Percentiles rank a stretch among this genome's conserved stretches.
phyloP scores from a whole-genome alignment of 2,888 invertebrate genomes.

The Myathropa florea region DNA sequence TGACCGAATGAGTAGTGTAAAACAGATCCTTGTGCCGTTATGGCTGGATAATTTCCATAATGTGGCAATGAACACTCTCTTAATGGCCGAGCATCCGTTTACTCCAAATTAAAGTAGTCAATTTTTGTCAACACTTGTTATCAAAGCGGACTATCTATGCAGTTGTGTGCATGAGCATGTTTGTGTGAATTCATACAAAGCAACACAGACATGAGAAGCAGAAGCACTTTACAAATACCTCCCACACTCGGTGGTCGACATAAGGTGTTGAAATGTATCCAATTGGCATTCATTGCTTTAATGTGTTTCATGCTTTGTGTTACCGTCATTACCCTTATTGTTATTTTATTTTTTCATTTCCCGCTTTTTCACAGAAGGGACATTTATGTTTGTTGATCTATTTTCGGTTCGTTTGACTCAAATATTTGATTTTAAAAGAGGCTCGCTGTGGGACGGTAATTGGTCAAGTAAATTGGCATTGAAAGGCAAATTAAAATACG shows the following conservation, averaged over 20 bases:
- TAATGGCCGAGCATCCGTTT: constrained; percentile 60
- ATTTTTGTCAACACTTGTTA: constrained; percentile 44
- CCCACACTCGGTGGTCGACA: neutral
- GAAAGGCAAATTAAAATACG: neutral
- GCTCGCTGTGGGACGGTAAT: neutral
- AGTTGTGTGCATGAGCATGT: neutral
- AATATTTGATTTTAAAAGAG: neutral
- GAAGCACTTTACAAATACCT: constrained; percentile 37
- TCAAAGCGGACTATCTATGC: constrained; percentile 29
- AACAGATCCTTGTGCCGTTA: constrained; percentile 13
- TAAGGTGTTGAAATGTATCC: constrained; percentile 25
- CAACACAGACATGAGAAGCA: neutral
- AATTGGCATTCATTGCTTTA: constrained; percentile 23
- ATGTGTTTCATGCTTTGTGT: neutral
- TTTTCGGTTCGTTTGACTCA: constrained; percentile 39
- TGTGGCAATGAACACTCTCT: constrained; percentile 52
- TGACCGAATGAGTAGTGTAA: constrained; percentile 39
- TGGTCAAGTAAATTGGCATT: neutral
- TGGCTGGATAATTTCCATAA: constrained; percentile 58
- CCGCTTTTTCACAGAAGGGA: neutral
- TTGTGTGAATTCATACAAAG: neutral
- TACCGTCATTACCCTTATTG: constrained; percentile 37
- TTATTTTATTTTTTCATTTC: neutral
- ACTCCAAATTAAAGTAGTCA: constrained; percentile 58
- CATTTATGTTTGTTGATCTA: constrained; percentile 12